These are phyloP conservation scores for Drosophila demipolita DNA, from an alignment of 2,888 invertebrate species.

Conservation along the genomic window DNA sequence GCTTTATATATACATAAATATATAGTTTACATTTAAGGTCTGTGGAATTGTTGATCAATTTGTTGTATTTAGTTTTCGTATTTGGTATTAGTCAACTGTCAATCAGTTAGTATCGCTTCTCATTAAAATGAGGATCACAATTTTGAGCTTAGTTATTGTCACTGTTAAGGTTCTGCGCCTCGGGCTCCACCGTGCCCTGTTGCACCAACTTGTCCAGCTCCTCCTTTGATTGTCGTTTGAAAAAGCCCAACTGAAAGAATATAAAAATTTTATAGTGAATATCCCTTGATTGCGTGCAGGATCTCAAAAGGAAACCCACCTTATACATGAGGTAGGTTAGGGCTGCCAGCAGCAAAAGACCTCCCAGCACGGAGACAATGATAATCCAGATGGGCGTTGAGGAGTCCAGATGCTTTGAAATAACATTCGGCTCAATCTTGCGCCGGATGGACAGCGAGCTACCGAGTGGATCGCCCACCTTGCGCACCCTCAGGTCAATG, in stretches of 20 bases:
- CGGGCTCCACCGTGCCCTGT: constrained; percentile 77
- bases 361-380: constrained; percentile 84
- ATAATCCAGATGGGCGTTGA: constrained; percentile 85
- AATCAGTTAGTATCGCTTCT: constrained; percentile 12
- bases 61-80: constrained; percentile 20
- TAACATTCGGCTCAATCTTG: constrained; percentile 83
- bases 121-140: constrained; percentile 48
- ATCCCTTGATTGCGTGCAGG: neutral
- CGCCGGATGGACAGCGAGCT: constrained; percentile 73
- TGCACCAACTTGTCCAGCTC: constrained; percentile 85
- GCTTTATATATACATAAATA: constrained; percentile 4
- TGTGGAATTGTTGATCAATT: constrained; percentile 4
- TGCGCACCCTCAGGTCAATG: constrained; percentile 76
- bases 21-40: constrained; percentile 11
- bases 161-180: constrained; percentile 80
- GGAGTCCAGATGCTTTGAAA: constrained; percentile 83
- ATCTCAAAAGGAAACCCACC: constrained; percentile 57
- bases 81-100: constrained; percentile 53
- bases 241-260: constrained; percentile 85
- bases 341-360: constrained; percentile 84
- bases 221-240: constrained; percentile 85
- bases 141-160: constrained; percentile 58
- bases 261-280: neutral
- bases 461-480: constrained; percentile 74
- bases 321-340: constrained; percentile 84